Evolutionary conservation across 2,797 vertebrate genomes (phyloP).

Genomic region (Podarcis lilfordi): DNA sequence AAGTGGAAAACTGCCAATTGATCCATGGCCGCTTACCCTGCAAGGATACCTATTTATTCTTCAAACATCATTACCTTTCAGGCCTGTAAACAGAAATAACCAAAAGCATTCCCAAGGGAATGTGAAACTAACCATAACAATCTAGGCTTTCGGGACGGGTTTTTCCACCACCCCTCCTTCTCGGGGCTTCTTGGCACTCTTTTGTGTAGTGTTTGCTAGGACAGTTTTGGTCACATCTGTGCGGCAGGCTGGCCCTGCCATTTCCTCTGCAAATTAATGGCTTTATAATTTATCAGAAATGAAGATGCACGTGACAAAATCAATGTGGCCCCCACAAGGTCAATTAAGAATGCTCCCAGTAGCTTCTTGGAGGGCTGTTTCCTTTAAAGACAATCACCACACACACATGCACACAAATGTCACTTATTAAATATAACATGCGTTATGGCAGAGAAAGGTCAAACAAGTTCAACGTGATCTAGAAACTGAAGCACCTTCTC

Average conservation of each 20-base stretch:
- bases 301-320: constrained; percentile 95
- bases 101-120: constrained; percentile 86
- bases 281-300: constrained; percentile 98
- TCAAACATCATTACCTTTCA: constrained; percentile 86
- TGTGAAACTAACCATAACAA: constrained; percentile 89
- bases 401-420: constrained; percentile 64
- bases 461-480: constrained; percentile 44
- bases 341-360: constrained; percentile 89
- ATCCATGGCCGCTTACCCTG: constrained; percentile 79
- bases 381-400: constrained; percentile 68
- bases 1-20: constrained; percentile 76
- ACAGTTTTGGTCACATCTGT: constrained; percentile 93
- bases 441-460: constrained; percentile 50
- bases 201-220: constrained; percentile 86
- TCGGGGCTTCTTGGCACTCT: constrained; percentile 84
- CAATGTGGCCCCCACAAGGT: constrained; percentile 95
- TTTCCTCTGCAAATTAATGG: constrained; percentile 98
- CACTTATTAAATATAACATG: constrained; percentile 47
- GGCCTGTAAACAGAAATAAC: constrained; percentile 86
- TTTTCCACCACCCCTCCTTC: constrained; percentile 2
- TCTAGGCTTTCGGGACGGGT: constrained; percentile 81
- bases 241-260: constrained; percentile 91
- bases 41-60: constrained; percentile 85
- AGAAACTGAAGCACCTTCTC: constrained; percentile 57
- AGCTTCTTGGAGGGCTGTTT: constrained; percentile 78